phyloP scores from a whole-genome alignment of 2,797 vertebrate species.

The Hyperoplus lanceolatus region DNA sequence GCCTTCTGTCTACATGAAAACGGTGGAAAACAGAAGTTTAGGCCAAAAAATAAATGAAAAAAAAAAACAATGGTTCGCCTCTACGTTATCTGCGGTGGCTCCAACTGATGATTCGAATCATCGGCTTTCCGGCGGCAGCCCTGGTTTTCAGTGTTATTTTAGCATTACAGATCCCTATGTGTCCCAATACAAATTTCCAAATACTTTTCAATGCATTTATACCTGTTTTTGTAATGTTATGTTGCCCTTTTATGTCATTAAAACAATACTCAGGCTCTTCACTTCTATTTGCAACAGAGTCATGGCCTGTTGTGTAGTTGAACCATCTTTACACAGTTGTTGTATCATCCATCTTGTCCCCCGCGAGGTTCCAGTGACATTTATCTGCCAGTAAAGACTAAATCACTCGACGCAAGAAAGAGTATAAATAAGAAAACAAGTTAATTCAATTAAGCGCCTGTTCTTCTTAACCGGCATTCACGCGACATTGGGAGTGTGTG shows the following conservation, averaged over 20 bases:
- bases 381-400: slow-evolving; percentile 63
- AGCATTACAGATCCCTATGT: slow-evolving; percentile 30
- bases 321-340: slow-evolving; percentile 21
- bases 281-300: neutral
- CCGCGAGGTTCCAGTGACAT: slow-evolving; percentile 46
- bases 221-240: neutral
- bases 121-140: no score
- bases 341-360: slow-evolving; percentile 16
- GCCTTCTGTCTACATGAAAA: no score
- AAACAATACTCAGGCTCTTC: slow-evolving; percentile 24
- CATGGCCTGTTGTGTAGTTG: slow-evolving; percentile 14
- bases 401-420: slow-evolving; percentile 67
- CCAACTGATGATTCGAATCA: no score
- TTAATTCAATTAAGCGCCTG: slow-evolving; percentile 70
- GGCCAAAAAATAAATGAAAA: no score
- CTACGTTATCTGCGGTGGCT: no score
- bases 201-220: neutral
- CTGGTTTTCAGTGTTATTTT: slow-evolving; percentile 40
- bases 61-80: no score
- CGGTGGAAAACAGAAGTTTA: no score
- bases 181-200: neutral
- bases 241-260: neutral
- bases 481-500: slow-evolving; percentile 62
- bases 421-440: slow-evolving; percentile 73
- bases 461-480: slow-evolving; percentile 68